Percentiles rank a stretch among this genome's conserved stretches.
These are phyloP conservation scores for Nemotelus pantherinus DNA, from an alignment of 2,888 invertebrate species.

Conservation along the genomic window DNA sequence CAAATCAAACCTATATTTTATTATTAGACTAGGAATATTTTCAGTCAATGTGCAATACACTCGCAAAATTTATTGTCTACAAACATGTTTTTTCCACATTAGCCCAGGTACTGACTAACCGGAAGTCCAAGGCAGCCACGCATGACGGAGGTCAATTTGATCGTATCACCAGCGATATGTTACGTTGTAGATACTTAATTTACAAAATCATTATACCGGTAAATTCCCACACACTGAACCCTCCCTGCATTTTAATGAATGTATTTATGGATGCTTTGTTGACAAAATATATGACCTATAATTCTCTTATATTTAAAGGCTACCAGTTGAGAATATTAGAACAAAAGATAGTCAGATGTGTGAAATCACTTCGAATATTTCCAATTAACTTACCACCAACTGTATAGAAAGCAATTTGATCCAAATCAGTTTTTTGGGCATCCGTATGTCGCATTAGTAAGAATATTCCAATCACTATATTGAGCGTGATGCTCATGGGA, in stretches of 20 bases:
- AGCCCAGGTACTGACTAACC: slow-evolving; percentile 43
- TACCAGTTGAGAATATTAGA: too few relatives aligned
- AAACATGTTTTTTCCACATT: slow-evolving; percentile 41
- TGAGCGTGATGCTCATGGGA: not conserved
- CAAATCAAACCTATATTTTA: too few relatives aligned
- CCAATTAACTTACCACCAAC: not conserved
- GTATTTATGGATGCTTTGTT: too few relatives aligned
- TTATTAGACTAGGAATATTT: too few relatives aligned
- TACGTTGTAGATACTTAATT: not conserved
- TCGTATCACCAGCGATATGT: slow-evolving; percentile 2
- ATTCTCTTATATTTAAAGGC: too few relatives aligned
- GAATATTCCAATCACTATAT: not conserved
- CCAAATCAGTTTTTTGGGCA: not conserved
- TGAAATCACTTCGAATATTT: too few relatives aligned
- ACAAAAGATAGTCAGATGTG: too few relatives aligned
- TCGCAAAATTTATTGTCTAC: too few relatives aligned
- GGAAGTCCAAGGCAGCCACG: slow-evolving; percentile 48
- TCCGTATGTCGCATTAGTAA: not conserved
- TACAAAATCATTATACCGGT: slow-evolving; percentile 22
- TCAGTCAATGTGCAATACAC: too few relatives aligned
- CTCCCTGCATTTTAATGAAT: too few relatives aligned
- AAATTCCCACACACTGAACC: not conserved
- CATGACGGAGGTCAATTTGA: slow-evolving; percentile 49
- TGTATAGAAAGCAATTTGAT: slow-evolving; percentile 2
- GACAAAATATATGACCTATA: too few relatives aligned